Evolutionary conservation across 2,888 invertebrate genomes (phyloP).

Genomic region (Odontothrips loti): DNA sequence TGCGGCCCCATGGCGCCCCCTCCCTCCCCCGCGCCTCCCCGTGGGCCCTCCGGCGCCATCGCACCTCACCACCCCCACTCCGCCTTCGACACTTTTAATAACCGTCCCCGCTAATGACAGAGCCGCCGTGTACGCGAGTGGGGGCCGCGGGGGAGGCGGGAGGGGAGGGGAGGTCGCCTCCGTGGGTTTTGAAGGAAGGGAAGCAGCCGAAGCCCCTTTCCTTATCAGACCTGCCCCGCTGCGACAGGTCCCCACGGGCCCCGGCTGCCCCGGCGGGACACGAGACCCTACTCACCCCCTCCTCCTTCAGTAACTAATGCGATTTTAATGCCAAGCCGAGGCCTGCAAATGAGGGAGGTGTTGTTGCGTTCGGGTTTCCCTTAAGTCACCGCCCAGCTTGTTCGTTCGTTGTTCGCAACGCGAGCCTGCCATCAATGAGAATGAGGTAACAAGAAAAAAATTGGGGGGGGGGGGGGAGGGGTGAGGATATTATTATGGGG

Average conservation of each 20-base stretch:
- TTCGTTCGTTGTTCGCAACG: neutral
- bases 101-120: conserved; percentile 5
- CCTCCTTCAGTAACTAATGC: conserved; percentile 14
- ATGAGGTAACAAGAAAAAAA: neutral
- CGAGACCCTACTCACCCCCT: neutral
- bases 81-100: conserved; percentile 16
- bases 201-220: neutral
- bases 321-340: conserved; percentile 9
- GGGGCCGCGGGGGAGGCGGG: neutral
- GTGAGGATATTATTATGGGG: neutral
- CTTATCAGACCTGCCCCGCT: neutral
- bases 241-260: neutral
- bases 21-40: neutral
- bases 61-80: neutral
- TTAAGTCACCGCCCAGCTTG: neutral
- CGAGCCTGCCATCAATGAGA: neutral
- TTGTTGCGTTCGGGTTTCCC: neutral
- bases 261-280: neutral
- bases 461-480: neutral
- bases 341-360: conserved; percentile 15
- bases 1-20: no score
- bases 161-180: neutral
- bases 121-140: neutral
- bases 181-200: conserved; percentile 10
- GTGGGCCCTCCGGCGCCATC: neutral